These are phyloP conservation scores for Eupithecia dodoneata DNA, from an alignment of 2,888 invertebrate genomes.

Conservation along the genomic window DNA sequence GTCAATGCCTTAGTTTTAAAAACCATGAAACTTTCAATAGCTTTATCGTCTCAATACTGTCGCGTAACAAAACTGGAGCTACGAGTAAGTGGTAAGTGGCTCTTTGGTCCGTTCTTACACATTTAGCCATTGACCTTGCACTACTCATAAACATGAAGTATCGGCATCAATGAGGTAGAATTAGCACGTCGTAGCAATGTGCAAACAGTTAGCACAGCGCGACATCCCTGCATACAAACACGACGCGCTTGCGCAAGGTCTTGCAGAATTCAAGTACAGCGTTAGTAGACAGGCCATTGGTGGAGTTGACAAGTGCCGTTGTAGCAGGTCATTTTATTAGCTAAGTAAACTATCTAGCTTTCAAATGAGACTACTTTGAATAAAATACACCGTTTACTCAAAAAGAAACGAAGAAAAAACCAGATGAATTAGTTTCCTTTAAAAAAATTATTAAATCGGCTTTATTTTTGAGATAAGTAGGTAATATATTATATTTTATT, in stretches of 20 bases:
- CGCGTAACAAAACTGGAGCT: neutral
- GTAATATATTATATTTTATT: no score
- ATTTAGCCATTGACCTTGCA: neutral
- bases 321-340: neutral
- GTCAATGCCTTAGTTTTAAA: no score
- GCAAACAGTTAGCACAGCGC: slow-evolving; percentile 60
- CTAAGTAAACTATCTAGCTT: no score
- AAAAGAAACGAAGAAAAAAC: no score
- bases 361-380: no score
- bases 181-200: slow-evolving; percentile 64
- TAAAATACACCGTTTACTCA: no score
- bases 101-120: neutral
- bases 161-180: slow-evolving; percentile 16
- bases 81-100: neutral
- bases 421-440: no score
- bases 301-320: neutral
- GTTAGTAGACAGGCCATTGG: neutral
- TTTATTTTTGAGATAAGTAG: no score
- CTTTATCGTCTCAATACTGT: no score
- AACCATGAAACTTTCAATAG: no score
- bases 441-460: no score
- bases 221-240: slow-evolving; percentile 61
- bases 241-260: slow-evolving; percentile 30
- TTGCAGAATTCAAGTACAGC: neutral
- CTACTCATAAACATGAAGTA: neutral